phyloP scores from a whole-genome alignment of 1,140 invertebrate genomes.

The Parasteatoda tepidariorum region DNA sequence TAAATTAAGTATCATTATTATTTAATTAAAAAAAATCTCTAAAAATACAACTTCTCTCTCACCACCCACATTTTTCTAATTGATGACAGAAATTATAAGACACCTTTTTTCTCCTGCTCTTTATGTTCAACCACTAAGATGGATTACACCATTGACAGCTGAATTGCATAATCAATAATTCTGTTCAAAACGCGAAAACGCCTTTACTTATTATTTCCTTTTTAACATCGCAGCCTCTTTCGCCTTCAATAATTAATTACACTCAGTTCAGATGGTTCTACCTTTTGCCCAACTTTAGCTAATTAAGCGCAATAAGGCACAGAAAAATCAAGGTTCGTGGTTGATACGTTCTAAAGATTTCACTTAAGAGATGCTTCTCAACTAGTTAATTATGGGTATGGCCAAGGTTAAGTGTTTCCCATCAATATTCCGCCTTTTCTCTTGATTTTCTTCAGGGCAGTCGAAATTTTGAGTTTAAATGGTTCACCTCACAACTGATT shows the following conservation, averaged over 20 bases:
- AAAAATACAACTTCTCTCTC: too few species aligned
- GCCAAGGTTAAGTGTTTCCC: conserved; percentile 33
- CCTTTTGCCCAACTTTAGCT: conserved; percentile 27
- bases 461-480: neutral
- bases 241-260: conserved; percentile 44
- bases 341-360: conserved; percentile 41
- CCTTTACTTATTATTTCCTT: conserved; percentile 19
- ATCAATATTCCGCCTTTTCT: conserved; percentile 38
- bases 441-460: conserved; percentile 23
- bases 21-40: too few species aligned
- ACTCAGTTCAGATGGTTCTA: conserved; percentile 16
- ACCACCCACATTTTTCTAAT: too few species aligned
- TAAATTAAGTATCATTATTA: too few species aligned
- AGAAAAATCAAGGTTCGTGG: conserved; percentile 45
- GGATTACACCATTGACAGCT: neutral
- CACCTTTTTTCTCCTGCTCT: too few species aligned
- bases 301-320: conserved; percentile 17
- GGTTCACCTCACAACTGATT: too few species aligned
- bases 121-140: too few species aligned
- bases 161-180: too few species aligned
- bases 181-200: neutral
- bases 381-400: conserved; percentile 37
- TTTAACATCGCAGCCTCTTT: conserved; percentile 7
- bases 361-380: neutral
- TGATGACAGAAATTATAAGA: too few species aligned